A percentile compares a stretch with the other conserved stretches of the same genome.
phyloP scores from a whole-genome alignment of 2,888 invertebrate species.

The Glaucopsyche alexis region DNA sequence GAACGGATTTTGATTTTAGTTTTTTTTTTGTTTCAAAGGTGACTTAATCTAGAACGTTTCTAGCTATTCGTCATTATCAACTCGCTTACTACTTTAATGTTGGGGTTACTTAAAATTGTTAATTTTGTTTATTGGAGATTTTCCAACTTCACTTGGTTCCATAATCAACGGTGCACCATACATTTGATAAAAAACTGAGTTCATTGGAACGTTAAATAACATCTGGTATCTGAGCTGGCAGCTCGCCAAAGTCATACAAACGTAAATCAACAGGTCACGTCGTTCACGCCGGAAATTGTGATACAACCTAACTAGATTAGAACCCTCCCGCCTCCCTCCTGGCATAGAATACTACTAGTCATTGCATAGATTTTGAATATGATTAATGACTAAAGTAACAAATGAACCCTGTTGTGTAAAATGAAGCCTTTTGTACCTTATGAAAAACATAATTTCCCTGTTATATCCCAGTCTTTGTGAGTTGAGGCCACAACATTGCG shows the following conservation, averaged over 20 bases:
- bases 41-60: too few relatives aligned
- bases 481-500: too few relatives aligned
- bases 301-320: conserved; percentile 37
- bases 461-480: not conserved
- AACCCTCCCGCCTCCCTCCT: not conserved
- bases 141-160: not conserved
- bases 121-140: not conserved
- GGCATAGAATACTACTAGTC: not conserved
- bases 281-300: conserved; percentile 27
- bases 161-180: not conserved
- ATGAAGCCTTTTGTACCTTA: not conserved
- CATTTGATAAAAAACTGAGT: conserved; percentile 5
- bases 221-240: conserved; percentile 30
- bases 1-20: too few relatives aligned
- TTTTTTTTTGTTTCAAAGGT: too few relatives aligned
- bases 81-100: too few relatives aligned
- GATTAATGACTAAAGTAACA: not conserved
- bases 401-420: not conserved
- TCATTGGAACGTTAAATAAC: conserved; percentile 19
- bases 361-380: not conserved
- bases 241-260: conserved; percentile 20
- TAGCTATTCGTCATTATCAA: too few relatives aligned
- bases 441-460: not conserved
- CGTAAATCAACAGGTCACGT: conserved; percentile 34
- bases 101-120: too few relatives aligned